A percentile compares a stretch with the other conserved stretches of the same genome.
phyloP scores from a whole-genome alignment of 1,140 invertebrate genomes.

The Triops longicaudatus region DNA sequence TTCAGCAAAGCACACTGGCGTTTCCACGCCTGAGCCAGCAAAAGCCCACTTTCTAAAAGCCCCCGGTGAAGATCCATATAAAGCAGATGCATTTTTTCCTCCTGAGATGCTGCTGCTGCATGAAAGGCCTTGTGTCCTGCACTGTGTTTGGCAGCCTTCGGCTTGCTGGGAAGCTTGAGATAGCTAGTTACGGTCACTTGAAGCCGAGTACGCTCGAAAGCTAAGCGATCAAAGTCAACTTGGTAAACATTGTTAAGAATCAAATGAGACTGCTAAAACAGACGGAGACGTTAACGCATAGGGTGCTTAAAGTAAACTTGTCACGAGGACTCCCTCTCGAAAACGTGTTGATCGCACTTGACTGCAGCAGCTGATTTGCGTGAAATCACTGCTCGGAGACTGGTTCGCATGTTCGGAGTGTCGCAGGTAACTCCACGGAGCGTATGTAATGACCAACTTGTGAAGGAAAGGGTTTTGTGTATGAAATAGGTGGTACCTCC shows the following conservation, averaged over 20 bases:
- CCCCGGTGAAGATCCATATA: conserved; percentile 1
- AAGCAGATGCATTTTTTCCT: neutral
- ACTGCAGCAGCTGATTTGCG: neutral
- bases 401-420: neutral
- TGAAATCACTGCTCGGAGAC: neutral
- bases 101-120: neutral
- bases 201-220: too few species aligned
- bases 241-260: neutral
- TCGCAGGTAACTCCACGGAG: neutral
- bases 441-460: neutral
- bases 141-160: neutral
- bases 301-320: neutral
- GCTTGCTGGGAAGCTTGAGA: too few species aligned
- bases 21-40: neutral
- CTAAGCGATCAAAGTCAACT: too few species aligned
- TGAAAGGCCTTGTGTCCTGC: neutral
- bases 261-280: neutral
- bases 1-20: neutral
- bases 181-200: too few species aligned
- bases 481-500: neutral
- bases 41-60: conserved; percentile 12
- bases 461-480: neutral
- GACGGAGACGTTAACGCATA: neutral
- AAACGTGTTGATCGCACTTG: neutral
- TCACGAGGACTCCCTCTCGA: neutral